Evolutionary conservation across 2,113 vertebrate species (phyloP), one percentile per base, ranked within the genome.

Genomic region (Piprites chloris): DNA sequence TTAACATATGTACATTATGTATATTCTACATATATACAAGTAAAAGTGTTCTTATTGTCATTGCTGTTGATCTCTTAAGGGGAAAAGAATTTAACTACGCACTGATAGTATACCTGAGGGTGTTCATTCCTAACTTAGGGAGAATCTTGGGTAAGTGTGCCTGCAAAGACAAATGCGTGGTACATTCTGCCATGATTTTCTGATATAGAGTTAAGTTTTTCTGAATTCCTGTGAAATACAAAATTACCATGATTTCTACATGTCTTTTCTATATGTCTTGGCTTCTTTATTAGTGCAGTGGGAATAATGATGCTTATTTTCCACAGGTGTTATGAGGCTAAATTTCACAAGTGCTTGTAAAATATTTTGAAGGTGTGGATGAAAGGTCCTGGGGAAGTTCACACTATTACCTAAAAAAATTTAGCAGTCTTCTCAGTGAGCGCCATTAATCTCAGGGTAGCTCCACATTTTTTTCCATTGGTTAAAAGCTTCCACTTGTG

Each of bases 401-500:
- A 90, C 20, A 72, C 61, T 28, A 53, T 65, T 90, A 53, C 66
- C 95, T 82, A n/a, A 81, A 95, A 67, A 89, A 89, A 72, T 39
- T 46, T 69, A 90, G 49, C 61, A 93, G 68, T 75, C 52, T 62
- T 91, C 32, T 92, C 49, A 58, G 42, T 63, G 35, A 90, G 28
- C 90, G 52, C 1, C 0, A 94, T 84, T 94, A 95, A 96, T 88
- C 65, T 93, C 63, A 81, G 42, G 73, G 65, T 87, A 93, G 94
- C 32, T 92, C 50, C 41, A 69, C 24, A 11, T 37, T 80, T 89
- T 80, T 86, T 63, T 4, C 46, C 56, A 79, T 66, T 94, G 80
- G 86, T 95, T 96, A 87, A 96, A 96, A 95, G 86, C 95, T 92
- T 96, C 88, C 90, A 96, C 93, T 96, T 96, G 69, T 85, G 37